Base-by-base conservation (phyloP, 2,113 vertebrate species). In the Oxygymnocypris stewartii region DNA sequence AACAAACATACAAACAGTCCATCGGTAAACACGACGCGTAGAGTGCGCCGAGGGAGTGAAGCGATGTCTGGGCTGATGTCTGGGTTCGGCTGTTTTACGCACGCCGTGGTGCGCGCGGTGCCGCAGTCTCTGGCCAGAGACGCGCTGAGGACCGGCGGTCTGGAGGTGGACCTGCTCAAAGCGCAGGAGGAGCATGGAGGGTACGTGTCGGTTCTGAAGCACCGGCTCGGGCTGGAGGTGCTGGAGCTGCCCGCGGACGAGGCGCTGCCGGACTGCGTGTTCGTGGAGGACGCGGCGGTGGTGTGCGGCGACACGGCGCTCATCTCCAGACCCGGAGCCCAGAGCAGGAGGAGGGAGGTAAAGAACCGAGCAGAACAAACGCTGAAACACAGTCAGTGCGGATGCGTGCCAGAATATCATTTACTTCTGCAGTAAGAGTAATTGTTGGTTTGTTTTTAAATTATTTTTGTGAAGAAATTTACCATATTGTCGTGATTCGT, bases 281-380 rank as follows among this genome's bases (percentile, higher is more conserved):
- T 99, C 90, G 98, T 99, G 94, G 98, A 99, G 94, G 97, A 99
- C 85, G 93, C 93, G 86, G 97, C 96, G 9, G 97, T 99, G 89
- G 96, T 98, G 85, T 97, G 97, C 89, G 96, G 97, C 35, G 96
- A 97, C 92, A 98, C 97, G 18, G 97, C 97, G 84, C 96, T 99
- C 73, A 90, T 98, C 89, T 97, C 95, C 90, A 95, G 97, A 91
- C 96, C 96, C 40, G 97, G 97, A 80, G 97, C 95, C 18, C 94
- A 94, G 86, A 97, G 96, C 94, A 93, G 97, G 87, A 95, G 97
- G 90, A 93, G 93, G 92, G 97, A 98, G 97, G 97, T 99, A 85
- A 31, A 2, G 79, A 25, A 2, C 14, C 1, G 6, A 35, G 2
- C 16, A 18, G 61, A 63, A 4, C 23, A 25, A 31, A 31, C 28